Conservation (phyloP, 1,140 invertebrate genomes). For the Lepidostoma basale region DNA sequence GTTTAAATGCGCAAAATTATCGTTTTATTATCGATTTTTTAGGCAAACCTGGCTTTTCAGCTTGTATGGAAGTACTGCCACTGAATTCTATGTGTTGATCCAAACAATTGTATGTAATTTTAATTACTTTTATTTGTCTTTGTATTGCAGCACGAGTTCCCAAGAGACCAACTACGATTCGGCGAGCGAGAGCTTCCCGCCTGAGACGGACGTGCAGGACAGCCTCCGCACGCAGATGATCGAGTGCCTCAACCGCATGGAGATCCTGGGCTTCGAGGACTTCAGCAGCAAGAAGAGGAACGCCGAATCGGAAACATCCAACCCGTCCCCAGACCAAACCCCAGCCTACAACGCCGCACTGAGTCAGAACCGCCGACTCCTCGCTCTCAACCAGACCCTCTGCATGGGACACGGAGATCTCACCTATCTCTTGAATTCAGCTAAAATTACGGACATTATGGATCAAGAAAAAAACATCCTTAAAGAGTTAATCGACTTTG, state of each 20-base stretch:
- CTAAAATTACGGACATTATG: constrained; percentile 44
- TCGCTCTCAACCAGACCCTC: constrained; percentile 1
- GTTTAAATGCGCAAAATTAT: no score
- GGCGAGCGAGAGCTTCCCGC: no score
- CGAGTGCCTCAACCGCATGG: constrained; percentile 11
- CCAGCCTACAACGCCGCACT: background rate
- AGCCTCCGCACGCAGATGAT: background rate
- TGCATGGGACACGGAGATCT: background rate
- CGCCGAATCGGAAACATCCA: background rate
- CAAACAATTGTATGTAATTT: no score
- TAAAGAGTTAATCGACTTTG: constrained; percentile 7
- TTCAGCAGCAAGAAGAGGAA: background rate
- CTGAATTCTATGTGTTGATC: no score
- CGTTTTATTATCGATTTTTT: no score
- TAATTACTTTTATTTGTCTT: background rate
- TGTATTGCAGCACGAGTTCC: background rate
- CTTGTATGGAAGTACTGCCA: no score
- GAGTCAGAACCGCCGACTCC: constrained; percentile 2
- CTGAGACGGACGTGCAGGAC: background rate
- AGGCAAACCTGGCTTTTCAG: no score
- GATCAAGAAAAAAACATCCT: constrained; percentile 11
- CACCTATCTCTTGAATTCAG: background rate
- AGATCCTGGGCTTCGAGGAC: background rate
- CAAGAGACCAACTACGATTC: background rate
- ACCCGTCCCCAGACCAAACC: background rate